Evolutionary conservation across 2,797 vertebrate genomes (phyloP), one percentile per base, ranked within the genome.

Genomic region (Momotus momota): DNA sequence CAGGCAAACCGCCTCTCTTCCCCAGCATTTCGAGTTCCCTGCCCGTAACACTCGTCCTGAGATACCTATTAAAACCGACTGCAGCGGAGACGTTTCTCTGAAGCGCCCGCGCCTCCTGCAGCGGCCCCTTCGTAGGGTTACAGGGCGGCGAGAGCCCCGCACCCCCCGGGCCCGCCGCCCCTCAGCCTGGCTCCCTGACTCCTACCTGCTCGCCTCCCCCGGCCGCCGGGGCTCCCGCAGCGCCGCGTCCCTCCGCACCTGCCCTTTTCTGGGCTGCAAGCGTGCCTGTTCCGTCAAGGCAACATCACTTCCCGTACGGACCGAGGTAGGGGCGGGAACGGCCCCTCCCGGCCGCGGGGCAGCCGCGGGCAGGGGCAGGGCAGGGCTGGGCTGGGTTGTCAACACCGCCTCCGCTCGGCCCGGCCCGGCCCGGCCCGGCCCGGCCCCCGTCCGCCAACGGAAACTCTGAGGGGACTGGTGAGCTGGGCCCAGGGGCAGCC

Each of bases 301-400:
- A 93, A 97, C 97, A 97, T 97, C 97, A 98, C 98, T 98, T 98
- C 98, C 98, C 98, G 97, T 97, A 12, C 38, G 74, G 92, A 80
- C 81, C 35, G 69, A 82, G 41, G 75, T 71, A 51, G 80, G 85
- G 89, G 89, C 75, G 79, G 92, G 65, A 19, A 18, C 65, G 55
- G 88, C 67, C 60, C 49, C 69, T 43, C 35, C 62, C 69, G 60
- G 54, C 26, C 22, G 69, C 33, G 31, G 55, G 60, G 38, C 38
- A 46, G n/a, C 7, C 20, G 25, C 21, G 16, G 38, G 41, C 64
- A 22, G 46, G 43, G 12, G 40, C 12, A 4, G 40, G 40, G 51
- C 70, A 3, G 17, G 70, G 43, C 61, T 22, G 31, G n/a, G 14
- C 46, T 22, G 23, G 48, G 48, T 13, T 11, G 55, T 38, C 29